These are phyloP conservation scores for Sinodicranocentrus sp. DNA, from an alignment of 2,888 invertebrate species.

Conservation along the genomic window DNA sequence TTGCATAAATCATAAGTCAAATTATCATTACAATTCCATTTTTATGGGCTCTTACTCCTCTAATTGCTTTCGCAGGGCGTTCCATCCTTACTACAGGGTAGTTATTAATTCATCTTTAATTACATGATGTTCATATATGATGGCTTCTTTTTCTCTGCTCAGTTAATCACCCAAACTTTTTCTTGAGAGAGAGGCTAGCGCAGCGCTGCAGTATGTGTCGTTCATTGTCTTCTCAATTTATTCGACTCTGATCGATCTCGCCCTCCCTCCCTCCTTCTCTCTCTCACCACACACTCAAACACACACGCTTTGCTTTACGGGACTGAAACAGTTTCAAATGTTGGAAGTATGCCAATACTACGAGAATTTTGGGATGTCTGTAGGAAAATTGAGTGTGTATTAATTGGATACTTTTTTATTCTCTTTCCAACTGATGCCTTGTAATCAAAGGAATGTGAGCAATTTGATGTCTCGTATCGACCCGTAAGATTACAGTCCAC, in stretches of 20 bases:
- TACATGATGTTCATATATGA: conserved; percentile 67
- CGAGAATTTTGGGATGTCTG: conserved; percentile 9
- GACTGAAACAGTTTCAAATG: conserved; percentile 7
- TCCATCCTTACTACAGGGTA: conserved; percentile 56
- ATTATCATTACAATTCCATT: conserved; percentile 69
- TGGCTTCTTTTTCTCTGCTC: conserved; percentile 55
- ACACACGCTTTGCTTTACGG: no score
- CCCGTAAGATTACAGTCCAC: neutral
- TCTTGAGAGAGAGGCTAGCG: neutral
- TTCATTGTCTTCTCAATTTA: conserved; percentile 17
- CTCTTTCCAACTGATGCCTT: neutral
- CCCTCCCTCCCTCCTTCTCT: neutral
- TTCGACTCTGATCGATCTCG: conserved; percentile 25
- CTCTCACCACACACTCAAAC: no score
- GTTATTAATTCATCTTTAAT: conserved; percentile 70
- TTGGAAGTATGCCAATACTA: conserved; percentile 26
- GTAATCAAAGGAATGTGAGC: neutral
- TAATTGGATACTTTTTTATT: neutral
- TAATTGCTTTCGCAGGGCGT: conserved; percentile 69
- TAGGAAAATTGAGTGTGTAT: conserved; percentile 1
- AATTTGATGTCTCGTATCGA: neutral
- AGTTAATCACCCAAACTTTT: neutral
- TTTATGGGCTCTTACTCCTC: conserved; percentile 68
- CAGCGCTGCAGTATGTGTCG: neutral
- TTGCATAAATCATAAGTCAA: conserved; percentile 70